A percentile compares a stretch with the other conserved stretches of the same genome.
These are phyloP conservation scores for Drosophila robusta DNA, from an alignment of 2,888 invertebrate genomes.

Conservation along the genomic window DNA sequence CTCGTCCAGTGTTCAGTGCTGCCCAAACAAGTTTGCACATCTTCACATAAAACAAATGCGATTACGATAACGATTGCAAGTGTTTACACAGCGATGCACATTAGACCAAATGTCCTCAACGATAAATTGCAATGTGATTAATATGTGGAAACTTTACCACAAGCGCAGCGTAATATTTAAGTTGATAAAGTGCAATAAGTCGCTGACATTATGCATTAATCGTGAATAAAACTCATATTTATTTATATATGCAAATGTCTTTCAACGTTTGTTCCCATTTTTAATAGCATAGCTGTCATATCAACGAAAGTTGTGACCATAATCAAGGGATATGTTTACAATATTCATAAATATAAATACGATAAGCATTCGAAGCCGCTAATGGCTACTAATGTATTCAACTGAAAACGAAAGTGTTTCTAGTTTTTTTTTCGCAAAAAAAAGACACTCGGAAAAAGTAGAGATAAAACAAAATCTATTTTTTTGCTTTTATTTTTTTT, in stretches of 20 bases:
- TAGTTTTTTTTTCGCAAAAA: background rate
- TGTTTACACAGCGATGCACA: slow-evolving; percentile 24
- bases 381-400: slow-evolving; percentile 36
- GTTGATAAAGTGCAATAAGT: background rate
- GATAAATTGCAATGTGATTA: background rate
- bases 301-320: slow-evolving; percentile 10
- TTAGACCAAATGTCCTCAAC: slow-evolving; percentile 12
- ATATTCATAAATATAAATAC: background rate
- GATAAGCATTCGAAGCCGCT: slow-evolving; percentile 14
- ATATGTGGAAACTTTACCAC: background rate
- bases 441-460: background rate
- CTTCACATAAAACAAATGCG: background rate
- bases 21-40: slow-evolving; percentile 18
- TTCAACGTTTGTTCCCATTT: background rate
- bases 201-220: too few species aligned
- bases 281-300: background rate
- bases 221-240: background rate
- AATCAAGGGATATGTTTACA: slow-evolving; percentile 3
- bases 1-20: slow-evolving; percentile 14
- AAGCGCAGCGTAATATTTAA: too few species aligned
- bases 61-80: slow-evolving; percentile 7
- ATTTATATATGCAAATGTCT: slow-evolving; percentile 6
- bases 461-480: background rate
- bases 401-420: slow-evolving; percentile 47
- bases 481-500: too few species aligned